phyloP scores from a whole-genome alignment of 1,140 invertebrate genomes.

The Pogonognathellus flavescens region DNA sequence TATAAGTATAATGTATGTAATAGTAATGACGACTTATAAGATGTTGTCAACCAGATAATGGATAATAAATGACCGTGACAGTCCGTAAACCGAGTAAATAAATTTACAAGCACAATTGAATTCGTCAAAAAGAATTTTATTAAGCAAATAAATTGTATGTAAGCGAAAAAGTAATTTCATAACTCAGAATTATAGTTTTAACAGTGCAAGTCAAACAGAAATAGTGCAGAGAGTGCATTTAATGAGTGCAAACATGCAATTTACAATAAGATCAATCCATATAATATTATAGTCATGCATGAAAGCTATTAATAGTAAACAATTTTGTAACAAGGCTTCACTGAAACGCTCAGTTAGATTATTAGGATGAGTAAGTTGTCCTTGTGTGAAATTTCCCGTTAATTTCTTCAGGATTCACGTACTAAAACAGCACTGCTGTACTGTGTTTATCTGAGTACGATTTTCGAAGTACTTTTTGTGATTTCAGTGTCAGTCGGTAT shows the following conservation, averaged over 20 bases:
- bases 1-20: too few relatives aligned
- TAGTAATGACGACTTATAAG: too few relatives aligned
- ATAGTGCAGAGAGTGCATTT: neutral
- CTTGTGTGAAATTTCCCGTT: neutral
- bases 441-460: neutral
- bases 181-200: neutral
- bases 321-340: constrained; percentile 9
- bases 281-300: constrained; percentile 8
- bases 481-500: constrained; percentile 28
- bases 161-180: neutral
- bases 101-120: constrained; percentile 4
- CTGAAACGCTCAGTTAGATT: neutral
- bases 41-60: too few relatives aligned
- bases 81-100: neutral
- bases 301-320: neutral
- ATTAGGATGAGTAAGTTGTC: constrained; percentile 3
- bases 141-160: constrained; percentile 9
- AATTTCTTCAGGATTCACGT: neutral
- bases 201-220: neutral
- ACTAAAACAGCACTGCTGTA: neutral
- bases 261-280: neutral
- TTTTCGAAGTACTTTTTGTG: constrained; percentile 20
- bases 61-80: too few relatives aligned
- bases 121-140: constrained; percentile 4
- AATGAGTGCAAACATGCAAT: neutral